phyloP scores from a whole-genome alignment of 2,888 invertebrate species.

The Halictus ligatus region DNA sequence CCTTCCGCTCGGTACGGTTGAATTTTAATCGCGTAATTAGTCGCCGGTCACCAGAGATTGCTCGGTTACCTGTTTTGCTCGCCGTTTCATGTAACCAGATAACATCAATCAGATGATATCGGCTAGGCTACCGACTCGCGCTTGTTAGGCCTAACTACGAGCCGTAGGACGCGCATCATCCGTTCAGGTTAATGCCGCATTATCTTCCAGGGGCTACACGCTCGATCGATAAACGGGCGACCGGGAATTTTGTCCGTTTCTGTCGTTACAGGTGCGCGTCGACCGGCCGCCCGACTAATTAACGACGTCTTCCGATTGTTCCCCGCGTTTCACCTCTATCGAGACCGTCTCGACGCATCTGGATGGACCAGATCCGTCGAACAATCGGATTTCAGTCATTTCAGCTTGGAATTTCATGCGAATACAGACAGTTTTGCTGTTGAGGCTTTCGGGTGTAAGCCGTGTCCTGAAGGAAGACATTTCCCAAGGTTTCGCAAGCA shows the following conservation, averaged over 20 bases:
- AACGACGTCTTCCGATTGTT: conserved; percentile 19
- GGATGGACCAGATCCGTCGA: no score
- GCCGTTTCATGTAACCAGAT: conserved; percentile 57
- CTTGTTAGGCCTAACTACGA: conserved; percentile 58
- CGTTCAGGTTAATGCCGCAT: conserved; percentile 47
- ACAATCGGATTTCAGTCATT: background rate
- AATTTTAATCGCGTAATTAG: conserved; percentile 72
- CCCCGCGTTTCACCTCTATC: background rate
- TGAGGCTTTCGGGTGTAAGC: no score
- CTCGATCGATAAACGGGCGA: conserved; percentile 44
- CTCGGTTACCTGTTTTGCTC: conserved; percentile 49
- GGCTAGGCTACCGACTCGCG: conserved; percentile 56
- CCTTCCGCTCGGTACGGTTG: conserved; percentile 52
- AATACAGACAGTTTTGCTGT: no score
- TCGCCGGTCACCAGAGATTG: conserved; percentile 55
- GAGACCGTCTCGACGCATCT: background rate
- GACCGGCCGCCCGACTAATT: conserved; percentile 33
- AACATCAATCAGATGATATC: conserved; percentile 66
- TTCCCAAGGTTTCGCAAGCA: no score
- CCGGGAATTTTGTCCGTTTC: conserved; percentile 41
- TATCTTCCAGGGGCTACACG: conserved; percentile 38
- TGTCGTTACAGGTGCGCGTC: conserved; percentile 47
- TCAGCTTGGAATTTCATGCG: background rate
- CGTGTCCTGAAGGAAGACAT: no score
- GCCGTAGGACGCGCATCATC: conserved; percentile 43